Conservation (phyloP, 1,140 invertebrate species). For the Wasmannia auropunctata region DNA sequence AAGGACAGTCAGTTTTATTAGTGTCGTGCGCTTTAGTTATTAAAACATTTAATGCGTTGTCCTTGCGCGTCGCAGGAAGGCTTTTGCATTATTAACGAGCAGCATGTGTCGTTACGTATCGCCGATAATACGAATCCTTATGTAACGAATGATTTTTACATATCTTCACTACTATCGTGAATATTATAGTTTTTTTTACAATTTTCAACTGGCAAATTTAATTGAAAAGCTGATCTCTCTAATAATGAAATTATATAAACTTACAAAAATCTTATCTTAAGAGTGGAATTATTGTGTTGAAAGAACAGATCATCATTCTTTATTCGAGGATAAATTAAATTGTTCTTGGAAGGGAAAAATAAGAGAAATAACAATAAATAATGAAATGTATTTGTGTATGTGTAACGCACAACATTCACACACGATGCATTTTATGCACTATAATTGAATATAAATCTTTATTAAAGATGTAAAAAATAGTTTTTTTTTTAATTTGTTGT, state of each 20-base stretch:
- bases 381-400: too few species aligned
- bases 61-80: neutral
- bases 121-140: constrained; percentile 8
- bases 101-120: neutral
- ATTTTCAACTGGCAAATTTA: neutral
- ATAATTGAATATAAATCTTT: neutral
- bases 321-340: neutral
- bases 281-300: neutral
- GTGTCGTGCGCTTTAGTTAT: neutral
- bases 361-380: too few species aligned
- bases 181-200: neutral
- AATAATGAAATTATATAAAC: neutral
- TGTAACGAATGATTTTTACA: neutral
- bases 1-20: constrained; percentile 11
- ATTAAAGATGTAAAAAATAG: too few species aligned
- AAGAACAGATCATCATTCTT: neutral
- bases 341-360: neutral
- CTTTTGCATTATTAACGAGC: constrained; percentile 29
- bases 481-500: too few species aligned
- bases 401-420: neutral
- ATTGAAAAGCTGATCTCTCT: neutral
- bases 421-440: neutral
- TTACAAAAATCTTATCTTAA: too few species aligned
- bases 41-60: constrained; percentile 33
- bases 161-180: neutral